Evolutionary conservation across 2,797 vertebrate genomes (phyloP), one percentile per base, ranked within the genome.

Genomic region (Cetoscarus ocellatus): DNA sequence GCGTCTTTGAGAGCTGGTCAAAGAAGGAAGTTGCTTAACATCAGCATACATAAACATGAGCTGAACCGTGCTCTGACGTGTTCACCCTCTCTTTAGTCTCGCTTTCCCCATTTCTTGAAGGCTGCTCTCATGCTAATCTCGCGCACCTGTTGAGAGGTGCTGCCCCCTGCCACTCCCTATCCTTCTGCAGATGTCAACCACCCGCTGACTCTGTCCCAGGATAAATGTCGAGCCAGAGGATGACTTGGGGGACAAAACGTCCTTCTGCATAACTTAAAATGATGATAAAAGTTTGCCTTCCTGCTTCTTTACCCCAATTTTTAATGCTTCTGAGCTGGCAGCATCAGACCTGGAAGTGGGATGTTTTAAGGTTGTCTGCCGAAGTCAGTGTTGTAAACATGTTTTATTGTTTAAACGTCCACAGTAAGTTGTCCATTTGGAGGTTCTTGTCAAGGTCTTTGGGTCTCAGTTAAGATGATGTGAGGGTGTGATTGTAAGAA

Each of bases 31-130:
- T 61, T 57, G 11, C 65, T 80, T 64, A 61, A 63, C 80, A 58
- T 48, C 19, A n/a, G 5, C 36, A 86, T 92, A 8, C 83, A 91
- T 90, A 92, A 88, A 89, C 87, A 93, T 93, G 88, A 91, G 87
- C 48, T 45, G 27, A 44, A 39, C 15, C 19, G 8, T 10, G 45
- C 73, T 75, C 80, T 83, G 80, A 86, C 77, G 51, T 59, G 47
- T 54, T 39, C 70, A 72, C 55, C 81, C 68, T 77, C 61, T 42
- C 73, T 72, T 83, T 76, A 51, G 71, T 83, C 74, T 35, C 63
- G 56, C 42, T 70, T 78, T 67, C 38, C 62, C 65, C 8, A 11
- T 54, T 80, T 77, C 77, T 82, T 77, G 72, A 70, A 18, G 50
- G 66, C 65, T 43, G 71, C 58, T 78, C 86, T 82, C 83, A 89